Evolutionary conservation across 2,113 vertebrate genomes (phyloP).

Genomic region (Leiothrix lutea): DNA sequence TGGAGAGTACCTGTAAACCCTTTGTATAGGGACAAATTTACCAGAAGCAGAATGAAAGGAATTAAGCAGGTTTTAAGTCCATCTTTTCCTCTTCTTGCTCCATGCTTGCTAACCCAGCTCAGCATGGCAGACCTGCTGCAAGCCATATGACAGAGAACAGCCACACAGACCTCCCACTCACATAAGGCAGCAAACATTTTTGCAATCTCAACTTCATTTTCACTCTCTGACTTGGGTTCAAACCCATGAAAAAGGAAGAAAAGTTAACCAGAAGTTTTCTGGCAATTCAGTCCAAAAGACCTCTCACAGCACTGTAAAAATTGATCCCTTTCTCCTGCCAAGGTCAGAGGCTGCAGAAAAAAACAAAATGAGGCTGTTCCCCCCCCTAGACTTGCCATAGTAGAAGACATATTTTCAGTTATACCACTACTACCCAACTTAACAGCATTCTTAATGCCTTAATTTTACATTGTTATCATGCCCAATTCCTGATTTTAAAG

Average conservation of each 20-base stretch:
- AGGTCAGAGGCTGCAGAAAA: neutral
- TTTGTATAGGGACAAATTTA: neutral
- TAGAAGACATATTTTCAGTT: neutral
- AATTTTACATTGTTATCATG: neutral
- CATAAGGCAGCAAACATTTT: neutral
- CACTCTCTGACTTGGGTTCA: neutral
- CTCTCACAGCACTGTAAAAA: neutral
- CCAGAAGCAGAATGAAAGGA: neutral
- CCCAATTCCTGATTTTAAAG: neutral
- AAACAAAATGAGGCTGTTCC: accelerated
- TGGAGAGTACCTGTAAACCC: neutral
- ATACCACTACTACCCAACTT: too few species aligned
- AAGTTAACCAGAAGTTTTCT: neutral
- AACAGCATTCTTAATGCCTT: neutral
- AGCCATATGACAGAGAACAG: neutral
- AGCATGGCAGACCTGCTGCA: neutral
- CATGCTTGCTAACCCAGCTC: neutral
- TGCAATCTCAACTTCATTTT: neutral
- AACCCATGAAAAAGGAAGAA: neutral
- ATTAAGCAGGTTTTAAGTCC: neutral
- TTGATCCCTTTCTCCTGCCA: neutral
- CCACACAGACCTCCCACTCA: neutral
- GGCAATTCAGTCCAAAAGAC: neutral
- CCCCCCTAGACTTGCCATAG: neutral
- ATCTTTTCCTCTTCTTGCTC: neutral